These are phyloP conservation scores for Peromyscus nudipes DNA, from an alignment of 2,797 vertebrate species.

Conservation along the genomic window DNA sequence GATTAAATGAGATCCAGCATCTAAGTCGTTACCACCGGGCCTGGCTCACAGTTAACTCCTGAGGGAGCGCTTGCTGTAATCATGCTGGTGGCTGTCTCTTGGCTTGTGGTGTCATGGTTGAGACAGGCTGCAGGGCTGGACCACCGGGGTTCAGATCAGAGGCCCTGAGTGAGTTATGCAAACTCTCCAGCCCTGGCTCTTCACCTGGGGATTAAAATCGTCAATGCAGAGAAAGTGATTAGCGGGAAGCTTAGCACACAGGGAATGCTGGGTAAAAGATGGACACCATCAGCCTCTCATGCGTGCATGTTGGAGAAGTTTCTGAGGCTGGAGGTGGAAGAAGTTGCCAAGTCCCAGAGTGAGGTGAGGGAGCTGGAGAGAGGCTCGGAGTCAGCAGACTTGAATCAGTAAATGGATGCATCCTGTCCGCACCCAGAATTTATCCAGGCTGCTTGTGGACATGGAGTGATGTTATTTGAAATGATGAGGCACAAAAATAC, in stretches of 20 bases:
- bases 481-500: not conserved
- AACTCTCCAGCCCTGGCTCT: not conserved
- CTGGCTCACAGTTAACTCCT: not conserved
- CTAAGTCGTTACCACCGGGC: accelerated
- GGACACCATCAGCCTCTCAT: accelerated
- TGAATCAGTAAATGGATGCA: not conserved
- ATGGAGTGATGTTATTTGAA: not conserved
- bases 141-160: not conserved
- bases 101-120: not conserved
- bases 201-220: not conserved
- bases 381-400: not conserved
- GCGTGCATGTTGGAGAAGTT: not conserved
- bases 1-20: accelerated
- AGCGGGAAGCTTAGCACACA: not conserved
- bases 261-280: not conserved
- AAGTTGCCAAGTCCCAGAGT: not conserved
- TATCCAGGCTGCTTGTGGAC: not conserved
- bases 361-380: not conserved
- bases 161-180: not conserved
- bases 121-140: not conserved
- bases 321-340: not conserved
- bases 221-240: not conserved
- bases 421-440: not conserved
- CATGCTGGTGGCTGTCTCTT: accelerated
- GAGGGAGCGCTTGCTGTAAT: not conserved